Evolutionary conservation across 2,797 vertebrate genomes (phyloP).

Genomic region (Tenualosa ilisha): DNA sequence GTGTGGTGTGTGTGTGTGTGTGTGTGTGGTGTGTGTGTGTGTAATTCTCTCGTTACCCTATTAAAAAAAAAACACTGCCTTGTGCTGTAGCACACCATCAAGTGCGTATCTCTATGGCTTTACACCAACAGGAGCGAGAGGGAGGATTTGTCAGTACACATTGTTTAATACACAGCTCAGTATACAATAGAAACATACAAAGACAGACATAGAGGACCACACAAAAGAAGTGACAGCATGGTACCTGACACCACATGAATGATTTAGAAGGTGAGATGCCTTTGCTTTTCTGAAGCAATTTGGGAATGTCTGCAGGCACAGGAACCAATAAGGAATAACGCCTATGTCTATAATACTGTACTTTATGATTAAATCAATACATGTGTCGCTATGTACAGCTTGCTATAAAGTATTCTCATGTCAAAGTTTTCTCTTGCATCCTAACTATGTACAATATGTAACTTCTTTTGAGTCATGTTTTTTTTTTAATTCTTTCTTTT

Average conservation of each 20-base stretch:
- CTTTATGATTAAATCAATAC: constrained; percentile 77
- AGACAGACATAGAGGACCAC: constrained; percentile 65
- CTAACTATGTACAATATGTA: constrained; percentile 70
- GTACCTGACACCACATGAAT: constrained; percentile 68
- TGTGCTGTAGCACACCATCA: constrained; percentile 53
- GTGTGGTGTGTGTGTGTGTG: constrained; percentile 18
- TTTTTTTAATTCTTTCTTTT: background rate
- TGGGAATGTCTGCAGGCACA: constrained; percentile 75
- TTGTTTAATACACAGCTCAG: constrained; percentile 71
- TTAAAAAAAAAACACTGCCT: constrained; percentile 65
- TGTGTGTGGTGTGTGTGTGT: constrained; percentile 30
- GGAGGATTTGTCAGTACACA: constrained; percentile 68
- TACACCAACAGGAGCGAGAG: constrained; percentile 74
- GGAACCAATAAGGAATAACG: constrained; percentile 66
- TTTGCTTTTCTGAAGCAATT: constrained; percentile 71
- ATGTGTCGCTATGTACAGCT: constrained; percentile 78
- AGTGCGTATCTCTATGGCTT: constrained; percentile 59
- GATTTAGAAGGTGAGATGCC: constrained; percentile 70
- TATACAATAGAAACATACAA: constrained; percentile 66
- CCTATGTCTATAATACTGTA: constrained; percentile 81
- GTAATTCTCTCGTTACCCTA: constrained; percentile 49
- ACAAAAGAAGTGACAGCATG: constrained; percentile 66
- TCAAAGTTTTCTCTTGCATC: constrained; percentile 70
- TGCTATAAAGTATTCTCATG: constrained; percentile 73
- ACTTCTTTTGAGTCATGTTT: constrained; percentile 60